Conservation (phyloP, 2,797 vertebrate genomes). For the Onychomys arenicola region DNA sequence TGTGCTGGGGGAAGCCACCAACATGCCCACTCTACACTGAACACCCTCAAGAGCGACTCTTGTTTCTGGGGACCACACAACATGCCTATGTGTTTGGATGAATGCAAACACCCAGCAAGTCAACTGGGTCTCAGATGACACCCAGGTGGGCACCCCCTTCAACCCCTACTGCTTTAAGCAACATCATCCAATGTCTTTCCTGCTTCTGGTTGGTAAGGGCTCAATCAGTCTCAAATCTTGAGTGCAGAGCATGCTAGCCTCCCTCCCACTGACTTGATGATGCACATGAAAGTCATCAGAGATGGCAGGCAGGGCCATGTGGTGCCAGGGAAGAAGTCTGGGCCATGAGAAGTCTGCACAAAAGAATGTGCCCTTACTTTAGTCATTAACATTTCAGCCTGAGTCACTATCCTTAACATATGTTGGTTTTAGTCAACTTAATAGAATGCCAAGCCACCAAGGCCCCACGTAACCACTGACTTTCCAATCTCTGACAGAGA, state of each 20-base stretch:
- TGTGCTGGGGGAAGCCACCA: neutral
- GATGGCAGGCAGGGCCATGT: neutral
- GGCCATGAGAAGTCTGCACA: neutral
- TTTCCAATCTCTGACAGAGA: constrained; percentile 56
- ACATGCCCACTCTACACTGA: neutral
- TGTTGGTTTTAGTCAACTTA: constrained; percentile 11
- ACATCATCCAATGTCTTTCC: neutral
- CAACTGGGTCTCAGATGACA: neutral
- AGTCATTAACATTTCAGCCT: neutral
- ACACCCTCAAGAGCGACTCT: neutral
- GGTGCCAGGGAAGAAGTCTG: neutral
- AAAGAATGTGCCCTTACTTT: neutral
- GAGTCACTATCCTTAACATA: constrained; percentile 26
- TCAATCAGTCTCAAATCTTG: constrained; percentile 48
- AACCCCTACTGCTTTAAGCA: neutral
- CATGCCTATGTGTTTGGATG: neutral
- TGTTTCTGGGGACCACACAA: neutral
- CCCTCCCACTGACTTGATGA: neutral
- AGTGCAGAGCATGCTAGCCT: neutral
- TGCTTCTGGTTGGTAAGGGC: constrained; percentile 34
- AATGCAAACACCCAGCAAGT: neutral
- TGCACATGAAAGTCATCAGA: constrained; percentile 48
- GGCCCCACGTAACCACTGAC: constrained; percentile 15
- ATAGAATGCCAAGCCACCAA: neutral
- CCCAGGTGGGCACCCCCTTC: neutral